phyloP scores from a whole-genome alignment of 1,140 invertebrate species.

The Drosophila micromelanica region DNA sequence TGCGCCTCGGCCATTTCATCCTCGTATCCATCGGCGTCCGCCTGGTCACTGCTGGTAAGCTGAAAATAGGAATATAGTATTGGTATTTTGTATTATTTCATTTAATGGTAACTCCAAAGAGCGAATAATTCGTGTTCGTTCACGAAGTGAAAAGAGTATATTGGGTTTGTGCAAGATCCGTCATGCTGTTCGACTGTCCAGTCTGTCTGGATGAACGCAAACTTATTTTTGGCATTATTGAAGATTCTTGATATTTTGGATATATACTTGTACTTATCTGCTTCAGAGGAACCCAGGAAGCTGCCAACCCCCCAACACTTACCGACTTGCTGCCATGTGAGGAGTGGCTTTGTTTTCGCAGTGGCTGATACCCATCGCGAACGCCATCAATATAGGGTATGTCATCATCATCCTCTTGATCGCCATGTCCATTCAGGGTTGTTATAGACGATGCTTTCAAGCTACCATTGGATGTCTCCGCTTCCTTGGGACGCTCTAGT shows the following conservation, averaged over 20 bases:
- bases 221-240: too few species aligned
- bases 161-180: too few species aligned
- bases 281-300: too few species aligned
- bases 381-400: constrained; percentile 83
- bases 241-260: too few species aligned
- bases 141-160: too few species aligned
- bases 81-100: too few species aligned
- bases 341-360: constrained; percentile 64
- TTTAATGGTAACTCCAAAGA: too few species aligned
- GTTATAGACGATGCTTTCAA: constrained; percentile 69
- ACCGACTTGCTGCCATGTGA: constrained; percentile 71
- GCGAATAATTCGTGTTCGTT: too few species aligned
- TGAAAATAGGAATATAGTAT: not conserved
- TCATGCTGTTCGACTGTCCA: too few species aligned
- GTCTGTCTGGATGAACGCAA: too few species aligned
- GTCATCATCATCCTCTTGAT: constrained; percentile 77
- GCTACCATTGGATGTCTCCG: constrained; percentile 23
- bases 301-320: too few species aligned
- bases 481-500: constrained; percentile 83
- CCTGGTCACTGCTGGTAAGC: constrained; percentile 47
- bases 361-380: constrained; percentile 67
- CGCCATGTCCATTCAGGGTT: constrained; percentile 64
- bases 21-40: constrained; percentile 69
- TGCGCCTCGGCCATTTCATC: constrained; percentile 85
- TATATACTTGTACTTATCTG: too few species aligned